Conservation (phyloP, 2,888 invertebrate genomes). For the Bombyx huttoni region DNA sequence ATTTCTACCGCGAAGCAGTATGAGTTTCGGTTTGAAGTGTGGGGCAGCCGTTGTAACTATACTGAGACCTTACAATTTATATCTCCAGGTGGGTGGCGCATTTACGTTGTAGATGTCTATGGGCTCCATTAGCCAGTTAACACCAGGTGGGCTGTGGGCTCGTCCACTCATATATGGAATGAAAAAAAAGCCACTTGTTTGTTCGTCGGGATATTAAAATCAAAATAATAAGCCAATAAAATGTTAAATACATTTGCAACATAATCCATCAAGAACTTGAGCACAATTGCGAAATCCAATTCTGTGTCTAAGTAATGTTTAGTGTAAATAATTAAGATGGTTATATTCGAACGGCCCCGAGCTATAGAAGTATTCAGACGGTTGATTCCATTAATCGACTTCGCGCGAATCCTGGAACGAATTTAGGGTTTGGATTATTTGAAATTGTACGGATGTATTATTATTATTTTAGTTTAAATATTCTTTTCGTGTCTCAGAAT, state of each 20-base stretch:
- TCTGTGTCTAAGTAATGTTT: background rate
- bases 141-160: too few species aligned
- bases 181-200: too few species aligned
- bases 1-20: too few species aligned
- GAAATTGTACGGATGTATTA: background rate
- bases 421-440: background rate
- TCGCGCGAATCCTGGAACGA: background rate
- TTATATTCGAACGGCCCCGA: background rate
- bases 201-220: too few species aligned
- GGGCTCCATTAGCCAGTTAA: too few species aligned
- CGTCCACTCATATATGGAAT: too few species aligned
- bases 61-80: too few species aligned
- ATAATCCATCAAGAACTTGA: background rate
- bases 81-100: too few species aligned
- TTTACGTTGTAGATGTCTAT: too few species aligned
- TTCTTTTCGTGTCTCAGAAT: too few species aligned
- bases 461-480: background rate
- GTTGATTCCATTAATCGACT: background rate
- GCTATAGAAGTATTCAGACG: background rate
- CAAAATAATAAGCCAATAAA: background rate
- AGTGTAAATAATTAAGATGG: background rate
- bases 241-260: background rate
- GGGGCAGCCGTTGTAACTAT: too few species aligned
- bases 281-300: background rate
- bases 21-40: too few species aligned